These are phyloP conservation scores for Bos javanicus DNA, from an alignment of 2,113 vertebrate species.

Conservation along the genomic window DNA sequence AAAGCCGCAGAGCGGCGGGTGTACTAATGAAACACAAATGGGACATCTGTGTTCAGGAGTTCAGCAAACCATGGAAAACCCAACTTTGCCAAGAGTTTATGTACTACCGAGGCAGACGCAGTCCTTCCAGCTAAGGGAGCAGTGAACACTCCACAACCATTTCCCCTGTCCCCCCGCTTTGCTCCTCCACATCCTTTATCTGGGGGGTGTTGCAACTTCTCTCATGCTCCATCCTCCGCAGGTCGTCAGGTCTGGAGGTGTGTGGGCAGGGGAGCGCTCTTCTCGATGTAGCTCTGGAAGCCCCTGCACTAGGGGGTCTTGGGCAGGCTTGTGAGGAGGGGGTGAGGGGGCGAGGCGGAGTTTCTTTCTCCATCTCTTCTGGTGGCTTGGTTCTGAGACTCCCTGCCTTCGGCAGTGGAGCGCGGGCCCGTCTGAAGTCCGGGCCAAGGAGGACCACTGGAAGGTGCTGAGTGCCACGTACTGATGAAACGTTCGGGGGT, in stretches of 20 bases:
- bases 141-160: background rate
- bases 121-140: conserved; percentile 51
- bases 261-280: rapidly evolving
- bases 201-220: rapidly evolving
- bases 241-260: rapidly evolving
- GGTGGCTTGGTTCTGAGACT: background rate
- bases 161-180: rapidly evolving
- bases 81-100: conserved; percentile 78
- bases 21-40: conserved; percentile 87
- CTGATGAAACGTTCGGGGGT: rapidly evolving
- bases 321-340: background rate
- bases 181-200: background rate
- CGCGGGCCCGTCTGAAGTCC: rapidly evolving
- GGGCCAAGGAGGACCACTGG: rapidly evolving
- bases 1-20: conserved; percentile 80
- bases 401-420: background rate
- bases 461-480: rapidly evolving
- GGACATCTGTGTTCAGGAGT: conserved; percentile 87
- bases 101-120: conserved; percentile 9
- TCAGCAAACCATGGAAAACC: conserved; percentile 79
- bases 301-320: background rate
- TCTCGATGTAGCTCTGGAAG: rapidly evolving
- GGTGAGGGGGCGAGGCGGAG: rapidly evolving
- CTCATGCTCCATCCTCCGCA: background rate
- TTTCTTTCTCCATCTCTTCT: background rate